phyloP scores from a whole-genome alignment of 1,140 invertebrate species.

The Drepana arcuata region DNA sequence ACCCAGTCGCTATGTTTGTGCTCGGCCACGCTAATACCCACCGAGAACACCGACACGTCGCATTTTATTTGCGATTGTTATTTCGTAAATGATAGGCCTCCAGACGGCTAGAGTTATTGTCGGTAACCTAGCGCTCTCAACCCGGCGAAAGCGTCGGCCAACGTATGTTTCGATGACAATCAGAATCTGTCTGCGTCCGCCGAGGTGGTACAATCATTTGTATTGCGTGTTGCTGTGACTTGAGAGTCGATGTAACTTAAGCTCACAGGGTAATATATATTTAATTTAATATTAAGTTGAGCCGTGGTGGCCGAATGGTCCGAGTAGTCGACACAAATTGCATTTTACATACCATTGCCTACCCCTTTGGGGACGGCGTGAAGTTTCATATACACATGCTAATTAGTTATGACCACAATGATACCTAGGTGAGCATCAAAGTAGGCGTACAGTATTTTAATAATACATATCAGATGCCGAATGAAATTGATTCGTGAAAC shows the following conservation, averaged over 20 bases:
- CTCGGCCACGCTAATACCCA: slow-evolving; percentile 42
- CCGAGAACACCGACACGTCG: slow-evolving; percentile 17
- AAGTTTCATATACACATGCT: too few relatives aligned
- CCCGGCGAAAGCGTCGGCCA: slow-evolving; percentile 25
- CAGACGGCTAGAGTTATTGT: slow-evolving; percentile 46
- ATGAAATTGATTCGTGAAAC: slow-evolving; percentile 19
- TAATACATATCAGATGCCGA: slow-evolving; percentile 8
- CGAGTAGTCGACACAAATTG: too few relatives aligned
- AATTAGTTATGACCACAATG: too few relatives aligned
- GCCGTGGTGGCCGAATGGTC: too few relatives aligned
- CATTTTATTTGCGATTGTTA: slow-evolving; percentile 60
- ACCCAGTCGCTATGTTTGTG: slow-evolving; percentile 41
- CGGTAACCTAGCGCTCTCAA: slow-evolving; percentile 37
- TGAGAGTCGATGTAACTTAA: slow-evolving; percentile 21
- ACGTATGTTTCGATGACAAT: slow-evolving; percentile 55
- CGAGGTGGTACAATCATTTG: slow-evolving; percentile 43
- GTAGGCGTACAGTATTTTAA: slow-evolving; percentile 16
- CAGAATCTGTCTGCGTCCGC: slow-evolving; percentile 48
- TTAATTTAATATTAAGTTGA: too few relatives aligned
- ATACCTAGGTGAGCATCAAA: too few relatives aligned
- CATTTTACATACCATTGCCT: too few relatives aligned
- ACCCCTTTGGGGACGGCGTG: too few relatives aligned
- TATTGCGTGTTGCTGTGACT: slow-evolving; percentile 28
- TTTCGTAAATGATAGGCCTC: slow-evolving; percentile 61
- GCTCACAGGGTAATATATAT: slow-evolving; percentile 21